Evolutionary conservation across 2,888 invertebrate genomes (phyloP).

Genomic region (Iphiclides podalirius): DNA sequence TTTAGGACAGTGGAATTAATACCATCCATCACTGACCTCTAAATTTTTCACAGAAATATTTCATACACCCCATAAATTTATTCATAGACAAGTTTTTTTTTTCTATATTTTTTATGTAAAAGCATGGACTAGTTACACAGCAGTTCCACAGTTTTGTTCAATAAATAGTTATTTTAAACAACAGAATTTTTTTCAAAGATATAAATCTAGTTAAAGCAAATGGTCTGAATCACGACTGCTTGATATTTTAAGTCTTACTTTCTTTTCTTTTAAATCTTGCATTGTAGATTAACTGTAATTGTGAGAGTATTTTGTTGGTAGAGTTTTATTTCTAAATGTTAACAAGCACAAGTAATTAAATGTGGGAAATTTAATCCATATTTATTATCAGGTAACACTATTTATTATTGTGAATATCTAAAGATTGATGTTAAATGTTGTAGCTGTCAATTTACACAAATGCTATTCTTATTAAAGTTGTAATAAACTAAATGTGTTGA

Average conservation of each 20-base stretch:
- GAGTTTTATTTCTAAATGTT: constrained; percentile 5
- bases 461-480: constrained; percentile 33
- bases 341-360: constrained; percentile 1
- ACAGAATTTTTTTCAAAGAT: too few relatives aligned
- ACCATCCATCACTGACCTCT: not conserved
- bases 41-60: not conserved
- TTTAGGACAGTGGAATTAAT: not conserved
- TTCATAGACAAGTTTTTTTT: too few relatives aligned
- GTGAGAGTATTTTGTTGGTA: not conserved
- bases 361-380: constrained; percentile 16
- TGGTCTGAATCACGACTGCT: too few relatives aligned
- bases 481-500: constrained; percentile 29
- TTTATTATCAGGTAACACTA: not conserved
- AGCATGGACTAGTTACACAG: too few relatives aligned
- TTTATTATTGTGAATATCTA: constrained; percentile 6
- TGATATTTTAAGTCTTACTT: too few relatives aligned
- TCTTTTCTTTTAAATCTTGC: too few relatives aligned
- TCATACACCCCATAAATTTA: too few relatives aligned
- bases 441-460: constrained; percentile 29
- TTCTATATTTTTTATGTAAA: too few relatives aligned
- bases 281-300: not conserved
- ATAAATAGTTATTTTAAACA: too few relatives aligned
- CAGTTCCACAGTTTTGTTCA: too few relatives aligned
- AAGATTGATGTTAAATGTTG: constrained; percentile 15
- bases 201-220: too few relatives aligned